A percentile compares a stretch with the other conserved stretches of the same genome.
Evolutionary conservation across 1,140 invertebrate genomes (phyloP).

Genomic region (Drosophila lini): DNA sequence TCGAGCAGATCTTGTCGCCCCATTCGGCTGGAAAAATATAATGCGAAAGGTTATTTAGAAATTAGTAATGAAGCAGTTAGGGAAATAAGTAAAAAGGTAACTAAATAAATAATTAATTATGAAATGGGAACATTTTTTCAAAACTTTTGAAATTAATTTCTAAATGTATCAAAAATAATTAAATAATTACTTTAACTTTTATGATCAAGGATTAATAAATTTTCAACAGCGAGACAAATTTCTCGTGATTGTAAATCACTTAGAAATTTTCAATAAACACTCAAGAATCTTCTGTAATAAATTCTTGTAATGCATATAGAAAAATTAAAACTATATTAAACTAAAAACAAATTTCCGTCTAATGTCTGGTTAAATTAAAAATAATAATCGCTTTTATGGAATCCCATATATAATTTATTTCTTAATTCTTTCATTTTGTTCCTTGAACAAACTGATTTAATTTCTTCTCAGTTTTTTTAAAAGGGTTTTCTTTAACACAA

Average conservation of each 20-base stretch:
- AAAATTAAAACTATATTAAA: too few species aligned
- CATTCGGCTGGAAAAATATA: constrained; percentile 1
- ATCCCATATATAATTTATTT: background rate
- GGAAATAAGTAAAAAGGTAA: background rate
- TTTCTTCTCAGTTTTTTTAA: background rate
- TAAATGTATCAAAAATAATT: background rate
- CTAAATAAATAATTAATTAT: background rate
- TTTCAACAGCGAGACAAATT: background rate
- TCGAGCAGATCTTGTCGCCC: constrained; percentile 61
- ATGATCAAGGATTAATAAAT: background rate
- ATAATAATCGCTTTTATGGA: background rate
- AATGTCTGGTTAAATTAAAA: background rate
- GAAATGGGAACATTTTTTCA: background rate
- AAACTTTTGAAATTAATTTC: too few species aligned
- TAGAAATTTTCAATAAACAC: too few species aligned
- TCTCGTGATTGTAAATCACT: background rate
- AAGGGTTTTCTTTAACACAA: too few species aligned
- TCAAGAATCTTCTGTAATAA: too few species aligned
- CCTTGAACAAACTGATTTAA: background rate
- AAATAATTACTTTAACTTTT: too few species aligned
- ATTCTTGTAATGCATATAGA: too few species aligned
- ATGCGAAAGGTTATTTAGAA: background rate
- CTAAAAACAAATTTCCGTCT: background rate
- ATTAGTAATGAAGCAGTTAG: background rate
- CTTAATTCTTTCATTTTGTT: background rate